These are phyloP conservation scores for Saimiri boliviensis DNA, from an alignment of 2,113 vertebrate genomes.

Conservation along the genomic window DNA sequence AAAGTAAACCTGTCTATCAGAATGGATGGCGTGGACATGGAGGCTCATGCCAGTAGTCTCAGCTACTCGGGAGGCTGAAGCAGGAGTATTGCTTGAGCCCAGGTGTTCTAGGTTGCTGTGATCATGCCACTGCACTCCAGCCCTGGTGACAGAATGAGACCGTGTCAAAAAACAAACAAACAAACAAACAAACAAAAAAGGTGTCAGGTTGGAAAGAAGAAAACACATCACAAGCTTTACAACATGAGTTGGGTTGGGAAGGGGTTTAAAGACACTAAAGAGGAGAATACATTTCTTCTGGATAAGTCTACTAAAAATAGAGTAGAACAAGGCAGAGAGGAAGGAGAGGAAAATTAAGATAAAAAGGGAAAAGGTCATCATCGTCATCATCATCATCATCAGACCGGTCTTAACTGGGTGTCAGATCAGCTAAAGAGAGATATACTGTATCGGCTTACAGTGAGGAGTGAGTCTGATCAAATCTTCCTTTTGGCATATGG, in stretches of 20 bases:
- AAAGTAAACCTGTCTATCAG: constrained; percentile 4
- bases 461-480: not conserved
- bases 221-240: not conserved
- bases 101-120: too few species aligned
- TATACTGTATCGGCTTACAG: not conserved
- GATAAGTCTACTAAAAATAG: not conserved
- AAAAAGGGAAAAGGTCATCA: not conserved
- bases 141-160: too few species aligned
- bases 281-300: not conserved
- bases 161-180: too few species aligned
- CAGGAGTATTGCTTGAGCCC: too few species aligned
- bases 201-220: not conserved
- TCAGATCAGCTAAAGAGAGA: constrained; percentile 3
- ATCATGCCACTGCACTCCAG: too few species aligned
- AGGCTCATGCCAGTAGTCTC: too few species aligned
- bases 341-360: not conserved
- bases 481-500: not conserved
- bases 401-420: not conserved
- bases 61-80: too few species aligned
- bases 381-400: not conserved
- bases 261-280: constrained; percentile 12
- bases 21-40: too few species aligned
- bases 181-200: not conserved
- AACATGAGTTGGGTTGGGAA: not conserved
- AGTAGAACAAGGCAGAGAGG: not conserved